phyloP scores from a whole-genome alignment of 2,888 invertebrate species.

The Dasysyrphus albostriatus region DNA sequence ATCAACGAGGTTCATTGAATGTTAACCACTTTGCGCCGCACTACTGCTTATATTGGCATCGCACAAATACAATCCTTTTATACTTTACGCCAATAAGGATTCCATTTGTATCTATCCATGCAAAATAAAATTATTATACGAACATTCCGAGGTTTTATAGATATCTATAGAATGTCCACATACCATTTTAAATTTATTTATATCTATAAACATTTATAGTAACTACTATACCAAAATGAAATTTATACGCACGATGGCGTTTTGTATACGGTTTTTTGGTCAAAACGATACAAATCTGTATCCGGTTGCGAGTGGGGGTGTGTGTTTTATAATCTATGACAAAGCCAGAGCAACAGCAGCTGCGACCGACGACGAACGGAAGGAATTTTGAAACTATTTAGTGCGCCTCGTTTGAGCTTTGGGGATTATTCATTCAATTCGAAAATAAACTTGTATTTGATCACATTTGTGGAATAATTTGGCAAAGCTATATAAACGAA shows the following conservation, averaged over 20 bases:
- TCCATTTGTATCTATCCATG: slow-evolving; percentile 22
- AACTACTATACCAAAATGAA: not conserved
- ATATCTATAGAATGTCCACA: not conserved
- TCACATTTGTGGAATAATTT: slow-evolving; percentile 40
- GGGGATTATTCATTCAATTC: slow-evolving; percentile 34
- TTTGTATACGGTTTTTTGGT: slow-evolving; percentile 1
- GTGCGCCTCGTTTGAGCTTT: slow-evolving; percentile 36
- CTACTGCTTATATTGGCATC: slow-evolving; percentile 35
- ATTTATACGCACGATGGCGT: not conserved
- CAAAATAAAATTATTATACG: slow-evolving; percentile 48
- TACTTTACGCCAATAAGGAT: too few relatives aligned
- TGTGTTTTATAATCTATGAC: slow-evolving; percentile 13
- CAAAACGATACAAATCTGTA: slow-evolving; percentile 7
- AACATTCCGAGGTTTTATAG: not conserved
- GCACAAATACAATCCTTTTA: slow-evolving; percentile 1
- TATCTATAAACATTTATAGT: not conserved
- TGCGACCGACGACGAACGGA: not conserved
- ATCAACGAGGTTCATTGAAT: slow-evolving; percentile 73
- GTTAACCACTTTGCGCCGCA: slow-evolving; percentile 63
- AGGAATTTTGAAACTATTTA: slow-evolving; percentile 61
- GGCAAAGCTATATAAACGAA: slow-evolving; percentile 2
- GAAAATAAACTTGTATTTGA: slow-evolving; percentile 34
- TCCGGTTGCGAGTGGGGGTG: slow-evolving; percentile 12
- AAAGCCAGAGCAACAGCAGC: not conserved
- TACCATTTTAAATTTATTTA: too few relatives aligned